phyloP scores from a whole-genome alignment of 1,140 invertebrate species.

The Drosophila insularis region DNA sequence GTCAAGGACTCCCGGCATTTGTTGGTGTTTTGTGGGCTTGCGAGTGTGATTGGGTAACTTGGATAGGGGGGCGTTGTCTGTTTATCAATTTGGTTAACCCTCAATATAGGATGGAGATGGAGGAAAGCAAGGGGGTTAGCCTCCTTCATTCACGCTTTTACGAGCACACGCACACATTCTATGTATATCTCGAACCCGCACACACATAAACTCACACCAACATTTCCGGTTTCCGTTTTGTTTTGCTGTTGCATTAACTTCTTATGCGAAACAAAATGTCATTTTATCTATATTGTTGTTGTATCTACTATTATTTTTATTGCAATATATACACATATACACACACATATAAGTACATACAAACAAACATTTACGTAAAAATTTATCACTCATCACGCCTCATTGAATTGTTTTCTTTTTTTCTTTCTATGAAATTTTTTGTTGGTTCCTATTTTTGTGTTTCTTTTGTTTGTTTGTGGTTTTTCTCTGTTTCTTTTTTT shows the following conservation, averaged over 20 bases:
- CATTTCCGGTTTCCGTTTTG: conserved; percentile 28
- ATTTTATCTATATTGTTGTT: conserved; percentile 25
- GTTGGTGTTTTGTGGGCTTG: conserved; percentile 21
- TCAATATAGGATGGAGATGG: conserved; percentile 15
- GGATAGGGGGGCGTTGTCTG: conserved; percentile 22
- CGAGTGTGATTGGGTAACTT: neutral
- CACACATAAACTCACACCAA: conserved; percentile 16
- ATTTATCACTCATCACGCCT: conserved; percentile 64
- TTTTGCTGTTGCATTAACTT: conserved; percentile 29
- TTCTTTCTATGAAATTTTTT: conserved; percentile 26
- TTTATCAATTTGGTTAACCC: conserved; percentile 61
- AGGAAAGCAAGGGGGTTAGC: conserved; percentile 10
- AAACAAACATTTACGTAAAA: conserved; percentile 28
- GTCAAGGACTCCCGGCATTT: conserved; percentile 22
- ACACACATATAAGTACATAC: conserved; percentile 17
- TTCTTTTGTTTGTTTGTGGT: conserved; percentile 54
- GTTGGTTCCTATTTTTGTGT: conserved; percentile 36
- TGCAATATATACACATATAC: conserved; percentile 12
- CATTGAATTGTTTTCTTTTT: conserved; percentile 63
- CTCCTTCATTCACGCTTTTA: conserved; percentile 23
- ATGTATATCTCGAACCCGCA: neutral
- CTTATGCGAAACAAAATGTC: conserved; percentile 22
- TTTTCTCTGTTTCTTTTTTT: conserved; percentile 61
- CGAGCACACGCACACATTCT: conserved; percentile 27
- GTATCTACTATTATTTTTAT: conserved; percentile 5